Evolutionary conservation across 2,888 invertebrate species (phyloP), one percentile per base, ranked within the genome.

Genomic region (Diachrysia chrysitis): DNA sequence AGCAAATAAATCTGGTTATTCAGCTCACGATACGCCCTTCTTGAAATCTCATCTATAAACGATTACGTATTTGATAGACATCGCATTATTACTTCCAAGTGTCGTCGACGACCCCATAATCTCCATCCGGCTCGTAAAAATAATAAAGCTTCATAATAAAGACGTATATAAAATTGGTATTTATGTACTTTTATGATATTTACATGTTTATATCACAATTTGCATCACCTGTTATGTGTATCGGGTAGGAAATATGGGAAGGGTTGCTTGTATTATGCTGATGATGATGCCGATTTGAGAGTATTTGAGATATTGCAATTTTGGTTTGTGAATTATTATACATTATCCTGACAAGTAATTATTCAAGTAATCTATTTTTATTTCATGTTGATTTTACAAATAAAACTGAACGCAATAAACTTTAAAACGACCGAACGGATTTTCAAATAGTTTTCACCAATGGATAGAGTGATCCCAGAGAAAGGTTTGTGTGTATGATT

Each of bases 101-200:
- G 69, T 69, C 80, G 72, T 79, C 69, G 55, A 56, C 79, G 57
- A 14, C 51, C 12, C 48, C 68, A 51, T 71, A 82, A 79, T 82
- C 70, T 69, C 21, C 63, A 35, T 64, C 68, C 63, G 66, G 59
- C 60, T 82, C 80, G 69, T 82, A 79, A 79, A 79, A 79, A 82
- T 79, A 82, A 79, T 82, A 82, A 79, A 79, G 60, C 46, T 63
- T 51, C 54, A 65, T 65, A 69, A 81, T 79, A 79, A 79, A 79
- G 55, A 21, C 46, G 53, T 53, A 66, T 58, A 59, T 72, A 82
- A 81, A 79, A 76, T 63, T 71, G 66, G 70, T 70, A 64, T 79
- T 70, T 72, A 79, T 62, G 69, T 69, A 35, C 19, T 64, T 56
- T 63, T 79, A 65, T 76, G 70, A 79, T 79, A 76, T 79, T 72